These are phyloP conservation scores for Ficedula albicollis DNA, from an alignment of 2,797 vertebrate species.

Conservation along the genomic window DNA sequence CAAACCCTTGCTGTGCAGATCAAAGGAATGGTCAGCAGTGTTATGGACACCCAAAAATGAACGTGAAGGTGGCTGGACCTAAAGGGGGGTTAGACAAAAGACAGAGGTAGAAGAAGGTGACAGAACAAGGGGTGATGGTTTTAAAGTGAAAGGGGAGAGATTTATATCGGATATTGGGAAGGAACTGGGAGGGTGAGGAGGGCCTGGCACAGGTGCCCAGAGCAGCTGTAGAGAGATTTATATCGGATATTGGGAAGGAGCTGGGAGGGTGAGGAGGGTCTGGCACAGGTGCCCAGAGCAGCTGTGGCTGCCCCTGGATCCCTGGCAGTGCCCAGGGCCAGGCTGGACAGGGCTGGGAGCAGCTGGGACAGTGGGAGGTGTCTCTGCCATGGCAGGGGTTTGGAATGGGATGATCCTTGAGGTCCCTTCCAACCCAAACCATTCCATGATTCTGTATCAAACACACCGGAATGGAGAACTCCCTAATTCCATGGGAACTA, in stretches of 20 bases:
- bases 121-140: neutral
- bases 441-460: neutral
- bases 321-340: neutral
- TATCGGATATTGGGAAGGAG: neutral
- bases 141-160: neutral
- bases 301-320: neutral
- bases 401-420: no score
- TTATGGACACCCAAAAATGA: accelerated
- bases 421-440: neutral
- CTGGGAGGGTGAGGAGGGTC: accelerated
- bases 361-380: neutral
- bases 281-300: neutral
- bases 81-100: neutral
- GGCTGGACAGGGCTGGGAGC: accelerated
- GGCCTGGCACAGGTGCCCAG: neutral
- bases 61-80: accelerated
- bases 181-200: neutral
- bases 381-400: neutral
- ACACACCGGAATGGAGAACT: accelerated
- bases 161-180: neutral
- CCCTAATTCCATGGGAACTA: accelerated
- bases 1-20: neutral
- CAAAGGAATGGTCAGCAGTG: neutral
- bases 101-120: accelerated
- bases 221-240: neutral